Percentiles rank a stretch among this genome's conserved stretches.
phyloP scores from a whole-genome alignment of 2,797 vertebrate species.

The Leuciscus waleckii region DNA sequence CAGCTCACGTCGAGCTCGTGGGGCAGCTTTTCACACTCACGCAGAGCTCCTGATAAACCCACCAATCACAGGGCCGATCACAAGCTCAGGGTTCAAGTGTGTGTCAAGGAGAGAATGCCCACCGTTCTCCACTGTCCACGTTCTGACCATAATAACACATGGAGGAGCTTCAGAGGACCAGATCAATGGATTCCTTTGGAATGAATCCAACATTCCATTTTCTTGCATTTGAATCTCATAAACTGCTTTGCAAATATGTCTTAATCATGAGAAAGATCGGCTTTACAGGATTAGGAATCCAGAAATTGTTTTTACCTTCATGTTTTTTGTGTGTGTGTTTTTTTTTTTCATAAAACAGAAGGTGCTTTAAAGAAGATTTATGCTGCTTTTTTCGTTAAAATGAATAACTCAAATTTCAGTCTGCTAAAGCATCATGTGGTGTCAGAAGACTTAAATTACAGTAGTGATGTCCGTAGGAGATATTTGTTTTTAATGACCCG shows the following conservation, averaged over 20 bases:
- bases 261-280: background rate
- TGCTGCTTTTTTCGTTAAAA: background rate
- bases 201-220: background rate
- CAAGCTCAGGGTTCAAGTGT: conserved; percentile 62
- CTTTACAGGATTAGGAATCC: background rate
- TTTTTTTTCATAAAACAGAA: background rate
- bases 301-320: background rate
- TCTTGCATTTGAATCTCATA: background rate
- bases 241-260: background rate
- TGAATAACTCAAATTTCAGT: background rate
- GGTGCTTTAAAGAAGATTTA: background rate
- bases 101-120: conserved; percentile 68
- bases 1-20: conserved; percentile 41
- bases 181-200: background rate
- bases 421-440: background rate
- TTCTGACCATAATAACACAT: conserved; percentile 14
- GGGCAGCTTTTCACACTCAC: conserved; percentile 28
- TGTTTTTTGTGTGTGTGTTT: too few species aligned
- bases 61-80: conserved; percentile 54
- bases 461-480: too few species aligned
- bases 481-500: too few species aligned
- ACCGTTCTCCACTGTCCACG: conserved; percentile 61
- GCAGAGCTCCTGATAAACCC: conserved; percentile 54
- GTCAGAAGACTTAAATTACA: background rate
- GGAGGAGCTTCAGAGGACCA: background rate